These are phyloP conservation scores for Ectemnius lituratus DNA, from an alignment of 2,888 invertebrate genomes.

Conservation along the genomic window DNA sequence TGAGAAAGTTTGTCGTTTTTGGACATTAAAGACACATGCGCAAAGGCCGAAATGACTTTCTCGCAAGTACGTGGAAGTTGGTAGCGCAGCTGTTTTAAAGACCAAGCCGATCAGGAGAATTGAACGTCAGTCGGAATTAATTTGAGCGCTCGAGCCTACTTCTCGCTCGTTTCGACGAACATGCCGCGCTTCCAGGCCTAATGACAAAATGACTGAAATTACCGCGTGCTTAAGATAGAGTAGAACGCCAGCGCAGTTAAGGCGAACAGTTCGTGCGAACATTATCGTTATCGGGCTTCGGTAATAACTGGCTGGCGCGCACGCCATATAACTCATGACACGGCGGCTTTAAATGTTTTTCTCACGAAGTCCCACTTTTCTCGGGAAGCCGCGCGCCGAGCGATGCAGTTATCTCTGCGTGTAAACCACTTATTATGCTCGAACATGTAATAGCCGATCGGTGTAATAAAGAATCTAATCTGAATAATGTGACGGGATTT, in stretches of 20 bases:
- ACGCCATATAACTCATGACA: slow-evolving; percentile 55
- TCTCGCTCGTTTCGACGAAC: slow-evolving; percentile 1
- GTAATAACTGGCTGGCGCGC: slow-evolving; percentile 65
- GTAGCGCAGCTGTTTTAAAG: not conserved
- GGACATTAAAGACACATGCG: too few relatives aligned
- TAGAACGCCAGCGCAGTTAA: slow-evolving; percentile 30
- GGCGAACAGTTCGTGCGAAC: slow-evolving; percentile 63
- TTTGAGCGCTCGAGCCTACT: not conserved
- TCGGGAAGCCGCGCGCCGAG: slow-evolving; percentile 40
- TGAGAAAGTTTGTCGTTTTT: too few relatives aligned
- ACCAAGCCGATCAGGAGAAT: too few relatives aligned
- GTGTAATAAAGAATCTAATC: not conserved
- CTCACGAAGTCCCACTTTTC: slow-evolving; percentile 65
- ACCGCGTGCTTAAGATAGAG: slow-evolving; percentile 23
- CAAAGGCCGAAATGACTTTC: not conserved
- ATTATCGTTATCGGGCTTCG: slow-evolving; percentile 68
- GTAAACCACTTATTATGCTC: slow-evolving; percentile 14
- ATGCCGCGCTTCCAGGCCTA: not conserved
- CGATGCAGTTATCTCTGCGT: slow-evolving; percentile 25
- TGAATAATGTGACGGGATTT: slow-evolving; percentile 3
- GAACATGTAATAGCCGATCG: slow-evolving; percentile 5
- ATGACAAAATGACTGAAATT: slow-evolving; percentile 34
- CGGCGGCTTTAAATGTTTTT: slow-evolving; percentile 63
- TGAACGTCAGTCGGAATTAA: not conserved
- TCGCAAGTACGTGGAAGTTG: not conserved